Conservation (phyloP, 2,888 invertebrate genomes). For the Orthosia gracilis region DNA sequence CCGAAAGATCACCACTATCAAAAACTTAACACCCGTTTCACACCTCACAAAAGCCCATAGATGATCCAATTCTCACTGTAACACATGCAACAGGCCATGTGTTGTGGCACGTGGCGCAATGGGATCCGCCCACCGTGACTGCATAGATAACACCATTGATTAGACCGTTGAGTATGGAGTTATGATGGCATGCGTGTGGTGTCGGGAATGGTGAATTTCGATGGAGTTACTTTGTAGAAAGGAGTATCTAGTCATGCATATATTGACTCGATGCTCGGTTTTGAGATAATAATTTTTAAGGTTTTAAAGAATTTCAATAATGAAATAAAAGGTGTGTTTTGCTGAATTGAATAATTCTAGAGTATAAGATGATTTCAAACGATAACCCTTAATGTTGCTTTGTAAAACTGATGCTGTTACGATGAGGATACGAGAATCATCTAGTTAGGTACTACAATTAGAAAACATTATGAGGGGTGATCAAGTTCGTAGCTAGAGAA, state of each 20-base stretch:
- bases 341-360: too few relatives aligned
- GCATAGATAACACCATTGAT: conserved; percentile 62
- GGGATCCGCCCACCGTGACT: conserved; percentile 56
- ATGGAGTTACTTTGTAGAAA: not conserved
- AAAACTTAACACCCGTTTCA: conserved; percentile 8
- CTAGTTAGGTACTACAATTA: too few relatives aligned
- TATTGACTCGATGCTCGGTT: not conserved
- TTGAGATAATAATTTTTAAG: not conserved
- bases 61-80: conserved; percentile 41
- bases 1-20: not conserved
- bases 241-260: not conserved
- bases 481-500: too few relatives aligned
- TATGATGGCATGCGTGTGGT: conserved; percentile 3
- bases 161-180: not conserved
- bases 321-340: too few relatives aligned
- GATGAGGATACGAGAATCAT: too few relatives aligned
- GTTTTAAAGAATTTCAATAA: too few relatives aligned
- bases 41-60: conserved; percentile 22
- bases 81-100: conserved; percentile 48
- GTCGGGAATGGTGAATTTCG: not conserved
- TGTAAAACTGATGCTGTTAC: too few relatives aligned
- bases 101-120: conserved; percentile 57
- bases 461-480: too few relatives aligned
- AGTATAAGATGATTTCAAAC: too few relatives aligned
- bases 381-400: too few relatives aligned